Evolutionary conservation across 2,797 vertebrate genomes (phyloP), one percentile per base, ranked within the genome.

Genomic region (Rhabdophis nuchalis): DNA sequence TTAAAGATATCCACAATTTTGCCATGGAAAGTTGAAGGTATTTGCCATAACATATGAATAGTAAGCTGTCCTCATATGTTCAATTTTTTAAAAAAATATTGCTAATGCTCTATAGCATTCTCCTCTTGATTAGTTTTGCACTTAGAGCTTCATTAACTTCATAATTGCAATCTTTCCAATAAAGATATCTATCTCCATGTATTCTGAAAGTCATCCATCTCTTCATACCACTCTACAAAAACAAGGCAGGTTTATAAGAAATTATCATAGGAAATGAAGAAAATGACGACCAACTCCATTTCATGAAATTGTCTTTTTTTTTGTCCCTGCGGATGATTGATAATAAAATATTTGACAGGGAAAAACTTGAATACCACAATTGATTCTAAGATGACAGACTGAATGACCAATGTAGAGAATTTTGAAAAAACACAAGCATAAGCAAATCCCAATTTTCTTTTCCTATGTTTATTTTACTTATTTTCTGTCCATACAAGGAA

Each of bases 81-180:
- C 52, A 82, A 88, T 90, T 93, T 52, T 54, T 36, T 32, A 1
- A 32, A 32, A 53, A 54, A 50, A 20, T 46, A 61, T 18, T 2
- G 87, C 58, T 23, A 18, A 90, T 89, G 32, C 50, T 93, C 32
- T 93, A 68, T 88, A 91, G 32, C 56, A 94, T 95, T 91, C 7
- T 20, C 82, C 50, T 93, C n/a, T 25, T 94, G 93, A 93, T 93
- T 89, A 87, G 36, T 82, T 92, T 95, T 96, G 41, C 91, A 32
- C 25, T 93, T 94, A 93, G 41, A 92, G 68, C 61, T 94, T 95
- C 85, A 32, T 95, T 95, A 96, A 52, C 87, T 94, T 0, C 0
- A 72, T 91, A 94, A 90, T 90, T 88, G 58, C 87, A 89, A 82
- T 95, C 46, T 50, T 93, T 87, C 61, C 77, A 92, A 85, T 91